phyloP scores from a whole-genome alignment of 2,888 invertebrate genomes.

The Peribatodes rhomboidaria region DNA sequence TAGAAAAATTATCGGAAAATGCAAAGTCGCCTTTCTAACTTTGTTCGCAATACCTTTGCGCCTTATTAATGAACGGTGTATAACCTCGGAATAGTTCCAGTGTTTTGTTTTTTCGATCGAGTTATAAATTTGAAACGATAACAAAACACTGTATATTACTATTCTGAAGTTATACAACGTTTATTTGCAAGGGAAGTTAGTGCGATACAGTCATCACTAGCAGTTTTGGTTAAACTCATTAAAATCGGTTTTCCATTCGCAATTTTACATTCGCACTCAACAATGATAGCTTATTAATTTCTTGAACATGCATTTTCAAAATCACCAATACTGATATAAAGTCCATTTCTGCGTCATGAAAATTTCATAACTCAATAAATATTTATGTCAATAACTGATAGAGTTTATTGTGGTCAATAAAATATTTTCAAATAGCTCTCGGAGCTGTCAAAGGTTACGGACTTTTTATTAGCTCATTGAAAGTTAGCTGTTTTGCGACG shows the following conservation, averaged over 20 bases:
- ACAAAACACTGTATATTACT: too few relatives aligned
- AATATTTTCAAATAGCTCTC: conserved; percentile 37
- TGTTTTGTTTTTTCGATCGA: too few relatives aligned
- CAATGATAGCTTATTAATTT: background rate
- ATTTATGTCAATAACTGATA: conserved; percentile 38
- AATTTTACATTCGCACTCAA: background rate
- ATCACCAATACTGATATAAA: background rate
- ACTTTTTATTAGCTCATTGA: conserved; percentile 36
- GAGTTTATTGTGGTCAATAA: conserved; percentile 39
- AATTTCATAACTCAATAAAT: conserved; percentile 35
- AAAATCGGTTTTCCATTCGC: background rate
- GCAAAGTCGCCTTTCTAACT: background rate
- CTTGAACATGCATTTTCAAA: background rate
- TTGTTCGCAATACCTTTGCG: background rate
- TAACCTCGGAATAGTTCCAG: too few relatives aligned
- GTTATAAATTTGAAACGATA: too few relatives aligned
- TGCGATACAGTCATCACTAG: too few relatives aligned
- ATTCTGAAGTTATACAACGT: too few relatives aligned
- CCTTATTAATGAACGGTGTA: too few relatives aligned
- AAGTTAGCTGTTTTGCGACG: conserved; percentile 17
- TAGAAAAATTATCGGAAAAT: background rate
- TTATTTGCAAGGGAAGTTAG: too few relatives aligned
- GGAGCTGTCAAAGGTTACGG: conserved; percentile 39
- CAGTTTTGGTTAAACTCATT: too few relatives aligned
- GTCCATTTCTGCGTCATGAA: conserved; percentile 10